Base-by-base conservation (phyloP, 2,888 invertebrate species). In the Itoplectis maculator region DNA sequence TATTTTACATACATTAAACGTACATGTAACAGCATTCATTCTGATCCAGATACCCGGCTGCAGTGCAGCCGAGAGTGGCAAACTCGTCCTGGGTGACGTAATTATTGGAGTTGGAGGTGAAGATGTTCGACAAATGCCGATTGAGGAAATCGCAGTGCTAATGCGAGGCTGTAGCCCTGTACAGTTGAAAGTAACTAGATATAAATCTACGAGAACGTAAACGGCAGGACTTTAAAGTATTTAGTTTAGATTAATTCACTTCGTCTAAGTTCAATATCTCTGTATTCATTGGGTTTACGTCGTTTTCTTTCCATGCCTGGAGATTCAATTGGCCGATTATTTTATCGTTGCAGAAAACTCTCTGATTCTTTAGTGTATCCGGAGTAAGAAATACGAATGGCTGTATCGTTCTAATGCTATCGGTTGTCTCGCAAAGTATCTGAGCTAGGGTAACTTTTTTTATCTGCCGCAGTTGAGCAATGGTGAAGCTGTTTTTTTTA, bases 41-140 rank as follows among this genome's bases (percentile, higher is more conserved):
- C 11, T 65, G n/a, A 75, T 79, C 0, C 93, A 98, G 98, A 94
- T 97, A 18, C 95, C 96, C 75, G 99, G 98, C 2, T 97, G 99
- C 29, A 96, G 96, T 45, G 98, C 98, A 0, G 96, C 96, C 84
- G 93, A 96, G 45, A 98, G 99, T 92, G 98, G 97, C 4, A 96
- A 97, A 77, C 95, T 99, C 84, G 96, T 97, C 93, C 96, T 96
- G 89, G 99, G 99, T 20, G 99, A 99, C 93, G 95, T 97, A 89
- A 95, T 99, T 68, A 94, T 97, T 8, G 95, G 97, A 42, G 97
- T 99, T 13, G 98, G 99, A 92, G 98, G 97, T 3, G 96, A 97
- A 88, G 97, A 98, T 86, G 93, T 98, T 73, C 95, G 96, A 83
- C 94, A 95, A 54, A 95, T 95, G 6, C 96, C 95, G 69, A 96